A percentile compares a stretch with the other conserved stretches of the same genome.
Conservation (phyloP, 2,113 vertebrate species). For the Pomatostomus ruficeps region DNA sequence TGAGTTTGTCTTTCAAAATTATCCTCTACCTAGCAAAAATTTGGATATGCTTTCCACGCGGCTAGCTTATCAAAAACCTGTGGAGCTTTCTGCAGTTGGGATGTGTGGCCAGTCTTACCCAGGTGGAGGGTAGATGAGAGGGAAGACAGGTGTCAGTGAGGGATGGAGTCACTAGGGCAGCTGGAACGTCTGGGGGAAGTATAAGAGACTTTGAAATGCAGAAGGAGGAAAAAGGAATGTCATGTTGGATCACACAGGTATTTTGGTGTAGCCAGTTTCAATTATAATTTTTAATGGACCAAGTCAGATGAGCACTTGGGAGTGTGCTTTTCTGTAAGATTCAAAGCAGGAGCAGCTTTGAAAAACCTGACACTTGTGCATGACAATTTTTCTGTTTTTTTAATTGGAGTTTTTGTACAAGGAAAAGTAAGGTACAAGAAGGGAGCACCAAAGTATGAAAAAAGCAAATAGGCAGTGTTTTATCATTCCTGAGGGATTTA, state of each 20-base stretch:
- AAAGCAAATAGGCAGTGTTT: neutral
- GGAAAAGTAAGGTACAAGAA: neutral
- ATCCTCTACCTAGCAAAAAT: neutral
- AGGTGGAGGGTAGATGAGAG: neutral
- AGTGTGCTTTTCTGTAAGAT: neutral
- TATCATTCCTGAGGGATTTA: neutral
- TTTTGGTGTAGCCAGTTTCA: neutral
- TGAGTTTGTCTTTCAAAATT: neutral
- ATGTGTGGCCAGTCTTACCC: neutral
- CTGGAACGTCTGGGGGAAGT: neutral
- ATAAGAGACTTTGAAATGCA: neutral
- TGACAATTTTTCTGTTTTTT: neutral
- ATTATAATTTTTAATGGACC: neutral
- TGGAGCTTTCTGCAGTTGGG: neutral
- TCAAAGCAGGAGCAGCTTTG: neutral
- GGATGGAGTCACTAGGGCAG: neutral
- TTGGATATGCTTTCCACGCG: accelerated
- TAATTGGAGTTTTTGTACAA: neutral
- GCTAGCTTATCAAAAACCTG: neutral
- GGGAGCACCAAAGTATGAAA: neutral
- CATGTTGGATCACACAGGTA: neutral
- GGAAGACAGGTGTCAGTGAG: neutral
- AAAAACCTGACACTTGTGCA: neutral
- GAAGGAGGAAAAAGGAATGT: neutral
- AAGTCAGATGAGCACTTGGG: neutral